Conservation (phyloP, 1,140 invertebrate genomes). For the Bactericera cockerelli region DNA sequence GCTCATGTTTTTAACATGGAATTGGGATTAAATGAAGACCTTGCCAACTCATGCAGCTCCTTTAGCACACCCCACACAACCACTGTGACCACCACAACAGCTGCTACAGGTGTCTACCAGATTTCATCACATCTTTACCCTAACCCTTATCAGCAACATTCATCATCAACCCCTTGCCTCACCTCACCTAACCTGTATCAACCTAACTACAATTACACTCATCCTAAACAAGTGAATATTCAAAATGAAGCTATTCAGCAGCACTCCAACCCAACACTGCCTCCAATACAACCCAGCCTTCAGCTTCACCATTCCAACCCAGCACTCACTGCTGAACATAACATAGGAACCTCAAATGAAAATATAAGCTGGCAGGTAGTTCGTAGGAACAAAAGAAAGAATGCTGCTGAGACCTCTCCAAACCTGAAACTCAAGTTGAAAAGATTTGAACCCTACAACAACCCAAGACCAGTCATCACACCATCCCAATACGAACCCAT, state of each 20-base stretch:
- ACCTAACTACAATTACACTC: not conserved
- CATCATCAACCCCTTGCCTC: not conserved
- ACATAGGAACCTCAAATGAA: not conserved
- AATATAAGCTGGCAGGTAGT: not conserved
- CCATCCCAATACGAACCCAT: not conserved
- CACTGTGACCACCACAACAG: not conserved
- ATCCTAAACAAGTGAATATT: too few species aligned
- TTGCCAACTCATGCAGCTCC: not conserved
- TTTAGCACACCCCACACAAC: not conserved
- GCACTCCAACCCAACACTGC: not conserved
- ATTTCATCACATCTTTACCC: too few species aligned
- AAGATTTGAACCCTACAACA: not conserved
- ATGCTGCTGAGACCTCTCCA: not conserved
- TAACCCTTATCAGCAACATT: too few species aligned
- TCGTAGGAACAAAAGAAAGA: not conserved
- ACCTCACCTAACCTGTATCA: not conserved
- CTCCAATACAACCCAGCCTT: not conserved
- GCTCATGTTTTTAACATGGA: too few species aligned
- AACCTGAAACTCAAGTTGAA: not conserved
- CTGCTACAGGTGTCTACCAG: too few species aligned
- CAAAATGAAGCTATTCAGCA: not conserved
- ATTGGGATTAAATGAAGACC: too few species aligned
- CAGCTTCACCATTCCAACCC: not conserved
- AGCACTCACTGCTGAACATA: not conserved
- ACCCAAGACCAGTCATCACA: not conserved